Base-by-base conservation (phyloP, 2,888 invertebrate genomes). In the Malacosoma neustria region DNA sequence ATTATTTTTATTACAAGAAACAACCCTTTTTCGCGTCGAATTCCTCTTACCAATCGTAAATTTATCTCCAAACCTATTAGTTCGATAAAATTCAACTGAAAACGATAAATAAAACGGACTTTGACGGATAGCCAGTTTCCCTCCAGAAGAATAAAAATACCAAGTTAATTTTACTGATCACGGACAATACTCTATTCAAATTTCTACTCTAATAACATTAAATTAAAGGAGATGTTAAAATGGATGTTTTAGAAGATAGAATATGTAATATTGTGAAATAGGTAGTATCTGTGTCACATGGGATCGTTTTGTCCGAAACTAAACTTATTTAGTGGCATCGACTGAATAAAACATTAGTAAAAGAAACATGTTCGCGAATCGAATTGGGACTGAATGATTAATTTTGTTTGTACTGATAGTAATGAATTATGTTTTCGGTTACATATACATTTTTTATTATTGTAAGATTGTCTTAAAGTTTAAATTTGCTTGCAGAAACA, bases 31-130 rank as follows among this genome's bases (percentile, higher is more conserved):
- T 65, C 61, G 63, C 61, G 61, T 65, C 53, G 61, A 62, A 62
- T 66, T 69, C 69, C 66, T 39, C 59, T 59, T 65, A 55, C 69
- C 79, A 77, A 82, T 80, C 81, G 81, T 81, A 82, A 82, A 84
- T 84, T 68, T 75, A 82, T 84, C 81, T 81, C 76, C 53, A 53
- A 57, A 62, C 70, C 81, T 84, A 84, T 84, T 84, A 82, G 82
- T 82, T 71, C 79, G 81, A 84, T 84, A 84, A 84, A 82, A 84
- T 82, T 82, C 82, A 80, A 80, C 77, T 79, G 22, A 75, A 72
- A 81, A 82, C 84, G 79, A 84, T 84, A 84, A 84, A 84, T 84
- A 84, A 76, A 77, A 65, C 67, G 63, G 80, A 81, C 82, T 82
- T 82, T 76, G 75, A 76, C 80, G 79, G 73, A 84, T 84, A 68